Base-by-base conservation (phyloP, 2,113 vertebrate genomes). In the Psittacara wagleri region DNA sequence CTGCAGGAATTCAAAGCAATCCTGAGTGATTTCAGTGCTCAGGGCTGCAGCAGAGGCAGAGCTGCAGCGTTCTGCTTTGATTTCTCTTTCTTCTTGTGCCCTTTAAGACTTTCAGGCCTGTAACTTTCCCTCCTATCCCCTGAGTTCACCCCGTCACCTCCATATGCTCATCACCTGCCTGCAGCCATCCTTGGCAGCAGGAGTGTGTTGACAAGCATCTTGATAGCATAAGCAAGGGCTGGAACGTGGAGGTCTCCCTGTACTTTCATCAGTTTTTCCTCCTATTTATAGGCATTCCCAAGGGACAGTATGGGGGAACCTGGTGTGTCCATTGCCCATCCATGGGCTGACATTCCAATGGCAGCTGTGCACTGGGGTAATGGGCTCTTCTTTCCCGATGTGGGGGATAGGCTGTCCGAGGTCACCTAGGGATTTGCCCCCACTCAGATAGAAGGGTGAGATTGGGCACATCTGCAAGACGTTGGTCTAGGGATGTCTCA, bases 301-400 rank as follows among this genome's bases (percentile, higher is more conserved):
- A 6, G 3, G 0, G 1, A 39, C 28, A 25, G 31, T 54, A 24
- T 0, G 0, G 35, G 51, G 25, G n/a, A 25, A 22, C 24, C 22
- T 61, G 33, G 7, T 8, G 51, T 54, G 48, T 17, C 35, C 25
- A 8, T 17, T 73, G 54, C 25, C 49, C 61, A 9, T 11, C 27
- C 17, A 2, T 48, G 19, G 55, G 33, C 10, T 73, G 61, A 46
- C 15, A 6, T 68, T 44, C 57, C n/a, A 25, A 1, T 27, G 49
- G 48, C 39, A 46, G 39, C 10, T 10, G 29, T 39, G 52, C 31
- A 1, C 64, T 48, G 43, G 33, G 48, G 28, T 48, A 35, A 46
- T 0, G 1, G 33, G 6, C 33, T 52, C 27, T 15, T 16, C 18
- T 31, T 44, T 24, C 35, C 55, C 14, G 28, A 2, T 11, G 31